Base-by-base conservation (phyloP, 2,888 invertebrate genomes). In the Nomada ferruginata region DNA sequence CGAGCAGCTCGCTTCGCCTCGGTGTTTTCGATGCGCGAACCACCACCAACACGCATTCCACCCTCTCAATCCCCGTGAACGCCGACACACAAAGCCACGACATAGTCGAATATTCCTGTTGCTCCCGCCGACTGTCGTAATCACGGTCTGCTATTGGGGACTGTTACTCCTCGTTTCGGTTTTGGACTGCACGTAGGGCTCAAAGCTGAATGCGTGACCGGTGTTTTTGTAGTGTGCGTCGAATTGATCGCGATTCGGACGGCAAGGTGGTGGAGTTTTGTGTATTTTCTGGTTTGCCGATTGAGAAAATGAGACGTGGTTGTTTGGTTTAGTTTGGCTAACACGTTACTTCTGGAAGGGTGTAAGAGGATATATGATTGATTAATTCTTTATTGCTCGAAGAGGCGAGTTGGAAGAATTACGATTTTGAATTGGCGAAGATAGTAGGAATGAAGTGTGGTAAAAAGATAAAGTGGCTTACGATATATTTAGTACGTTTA, bases 1-100 rank as follows among this genome's bases (percentile, higher is more conserved):
- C 64, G 78, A 73, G 76, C 64, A 72, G 47, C 71, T 26, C 69
- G 74, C 59, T 61, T 76, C 76, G 65, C 70, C 82, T 71, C 76
- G 65, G 47, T 82, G 79, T 84, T 84, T 84, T 84, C 61, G 79
- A 77, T 77, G 68, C 71, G 26, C 74, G 50, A 66, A 26, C 66
- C 53, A 70, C 20, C 57, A 70, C 29, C 29, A 44, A 66, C 36
- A 23, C 26, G 26, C 13, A 50, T 63, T 26, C 53, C 29, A 66
- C 65, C 52, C 44, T 65, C 65, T 74, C 77, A 44, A 61, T 65
- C 73, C 44, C 52, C 60, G 57, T 72, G 63, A 47, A 63, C 53
- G 36, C 50, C 26, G 15, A n/a, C 74, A 53, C 44, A 61, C 60
- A 75, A 20, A 60, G 50, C 47, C 57, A 36, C 23, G 36, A 23